Percentiles rank a stretch among this genome's conserved stretches.
phyloP scores from a whole-genome alignment of 2,888 invertebrate species.

The Chesias legatella region DNA sequence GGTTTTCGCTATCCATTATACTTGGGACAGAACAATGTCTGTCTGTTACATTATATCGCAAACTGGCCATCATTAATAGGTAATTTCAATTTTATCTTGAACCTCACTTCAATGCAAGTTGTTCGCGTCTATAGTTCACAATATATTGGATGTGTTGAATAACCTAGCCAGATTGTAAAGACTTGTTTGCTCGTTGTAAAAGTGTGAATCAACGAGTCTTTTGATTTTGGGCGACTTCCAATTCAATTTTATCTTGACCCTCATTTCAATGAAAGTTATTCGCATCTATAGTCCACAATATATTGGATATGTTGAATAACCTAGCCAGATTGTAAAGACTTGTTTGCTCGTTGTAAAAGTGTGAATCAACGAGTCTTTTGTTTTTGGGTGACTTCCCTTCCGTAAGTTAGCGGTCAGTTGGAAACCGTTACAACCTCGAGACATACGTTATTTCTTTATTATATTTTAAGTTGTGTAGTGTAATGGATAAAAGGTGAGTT shows the following conservation, averaged over 20 bases:
- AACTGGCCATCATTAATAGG: no score
- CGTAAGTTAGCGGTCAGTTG: background rate
- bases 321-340: background rate
- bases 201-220: no score
- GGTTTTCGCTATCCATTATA: no score
- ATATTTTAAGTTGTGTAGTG: no score
- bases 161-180: background rate
- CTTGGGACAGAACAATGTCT: no score
- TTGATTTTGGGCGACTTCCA: no score
- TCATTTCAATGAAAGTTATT: background rate
- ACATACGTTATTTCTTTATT: constrained; percentile 2
- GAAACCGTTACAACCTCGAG: background rate
- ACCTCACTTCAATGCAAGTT: background rate
- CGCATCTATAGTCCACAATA: background rate
- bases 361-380: background rate
- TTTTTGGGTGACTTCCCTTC: background rate
- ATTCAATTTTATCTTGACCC: background rate
- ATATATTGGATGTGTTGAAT: background rate
- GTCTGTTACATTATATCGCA: no score
- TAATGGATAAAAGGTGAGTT: no score
- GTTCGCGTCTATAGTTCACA: background rate
- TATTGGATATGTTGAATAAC: background rate
- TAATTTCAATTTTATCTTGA: background rate
- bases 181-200: background rate
- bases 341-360: background rate